Evolutionary conservation across 2,888 invertebrate species (phyloP), one percentile per base, ranked within the genome.

Genomic region (Minunthozetes semirufus): DNA sequence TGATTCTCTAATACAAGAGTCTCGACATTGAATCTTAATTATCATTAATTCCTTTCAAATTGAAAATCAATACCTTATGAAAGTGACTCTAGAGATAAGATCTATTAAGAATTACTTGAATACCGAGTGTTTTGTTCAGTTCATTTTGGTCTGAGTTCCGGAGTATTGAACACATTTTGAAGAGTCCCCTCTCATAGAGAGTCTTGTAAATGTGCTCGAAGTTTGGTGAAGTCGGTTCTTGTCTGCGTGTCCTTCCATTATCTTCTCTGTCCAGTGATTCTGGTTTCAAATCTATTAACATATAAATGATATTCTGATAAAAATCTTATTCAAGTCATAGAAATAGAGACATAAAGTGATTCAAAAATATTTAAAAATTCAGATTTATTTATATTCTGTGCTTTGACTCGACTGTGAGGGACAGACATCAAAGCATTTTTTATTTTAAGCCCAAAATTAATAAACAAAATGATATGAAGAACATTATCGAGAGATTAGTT

Each of bases 91-190:
- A 33, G 33, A 33, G 33, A 33, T 33, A 33, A 33, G 9, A 6
- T 33, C 9, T 33, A 33, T 13, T 63, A 70, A 48, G 4, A 13
- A 38, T 19, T 63, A 63, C 29, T 66, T 19, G 63, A 66, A 19
- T 70, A 70, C 70, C 70, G 13, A 70, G 70, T 70, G 46, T 19
- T 42, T 46, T 15, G 22, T 46, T 70, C 17, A 70, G 42, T 46
- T 70, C 19, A 22, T 19, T 8, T 46, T 42, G 46, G 70, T 70
- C 42, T 46, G 70, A 9, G 17, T 70, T 48, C 17, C 46, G 46
- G 48, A 70, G 25, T 25, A 70, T 25, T 27, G 70, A 70, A 27
- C 70, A 70, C 70, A 70, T 70, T 46, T 70, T 70, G 15, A 17
- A 11, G 1, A 70, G 19, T 6, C 70, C 70, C 25, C n/a, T 70